A percentile compares a stretch with the other conserved stretches of the same genome.
phyloP scores from a whole-genome alignment of 2,113 vertebrate genomes.

The Pantherophis guttatus region DNA sequence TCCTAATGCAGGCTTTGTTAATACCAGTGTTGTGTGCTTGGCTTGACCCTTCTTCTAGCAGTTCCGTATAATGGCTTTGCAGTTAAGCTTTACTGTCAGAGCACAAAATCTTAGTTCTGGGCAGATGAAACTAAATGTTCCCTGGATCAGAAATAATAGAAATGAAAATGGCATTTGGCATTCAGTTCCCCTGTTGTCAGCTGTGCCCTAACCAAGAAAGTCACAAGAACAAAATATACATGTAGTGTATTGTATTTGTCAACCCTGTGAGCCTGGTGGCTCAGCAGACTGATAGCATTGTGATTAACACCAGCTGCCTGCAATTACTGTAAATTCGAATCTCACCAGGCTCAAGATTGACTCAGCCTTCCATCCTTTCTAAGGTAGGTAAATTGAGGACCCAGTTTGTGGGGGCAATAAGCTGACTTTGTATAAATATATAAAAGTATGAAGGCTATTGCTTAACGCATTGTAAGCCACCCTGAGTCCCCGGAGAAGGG shows the following conservation, averaged over 20 bases:
- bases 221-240: slow-evolving; percentile 1
- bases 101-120: neutral
- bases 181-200: slow-evolving; percentile 24
- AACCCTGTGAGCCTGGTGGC: neutral
- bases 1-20: neutral
- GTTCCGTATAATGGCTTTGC: neutral
- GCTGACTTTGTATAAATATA: too few relatives aligned
- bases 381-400: too few relatives aligned
- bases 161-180: slow-evolving; percentile 19
- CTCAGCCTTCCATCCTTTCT: too few relatives aligned
- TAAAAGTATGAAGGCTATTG: too few relatives aligned
- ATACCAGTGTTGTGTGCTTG: neutral
- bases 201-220: slow-evolving; percentile 12
- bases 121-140: slow-evolving; percentile 9
- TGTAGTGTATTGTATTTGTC: slow-evolving; percentile 8
- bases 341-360: too few relatives aligned
- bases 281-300: too few relatives aligned
- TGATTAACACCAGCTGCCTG: too few relatives aligned
- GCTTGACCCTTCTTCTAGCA: neutral
- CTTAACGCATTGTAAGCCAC: too few relatives aligned
- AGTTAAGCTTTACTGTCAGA: neutral
- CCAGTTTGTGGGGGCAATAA: too few relatives aligned
- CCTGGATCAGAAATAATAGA: slow-evolving; percentile 35
- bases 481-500: too few relatives aligned
- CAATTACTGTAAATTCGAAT: too few relatives aligned